Percentiles rank a stretch among this genome's conserved stretches.
phyloP scores from a whole-genome alignment of 2,888 invertebrate species.

The Trichogramma evanescens region DNA sequence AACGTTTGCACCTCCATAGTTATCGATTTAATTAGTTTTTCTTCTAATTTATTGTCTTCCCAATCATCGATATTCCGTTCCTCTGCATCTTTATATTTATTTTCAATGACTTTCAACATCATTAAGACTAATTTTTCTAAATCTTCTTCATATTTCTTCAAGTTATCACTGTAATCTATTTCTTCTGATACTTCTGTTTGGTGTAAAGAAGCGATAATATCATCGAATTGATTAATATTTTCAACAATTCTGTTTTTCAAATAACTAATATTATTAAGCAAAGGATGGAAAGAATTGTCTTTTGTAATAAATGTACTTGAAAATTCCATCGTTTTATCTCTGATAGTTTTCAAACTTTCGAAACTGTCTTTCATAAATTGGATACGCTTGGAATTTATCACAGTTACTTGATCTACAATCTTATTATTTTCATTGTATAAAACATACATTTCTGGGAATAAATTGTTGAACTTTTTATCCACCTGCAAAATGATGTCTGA shows the following conservation, averaged over 20 bases:
- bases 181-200: background rate
- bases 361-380: constrained; percentile 28
- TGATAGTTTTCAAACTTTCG: constrained; percentile 23
- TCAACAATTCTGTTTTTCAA: constrained; percentile 27
- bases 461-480: constrained; percentile 23
- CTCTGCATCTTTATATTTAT: constrained; percentile 50
- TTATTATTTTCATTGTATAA: constrained; percentile 1
- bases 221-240: constrained; percentile 13
- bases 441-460: constrained; percentile 16
- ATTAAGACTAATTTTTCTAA: constrained; percentile 50
- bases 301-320: constrained; percentile 22
- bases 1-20: constrained; percentile 56
- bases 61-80: too few relatives aligned
- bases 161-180: background rate
- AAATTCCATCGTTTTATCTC: constrained; percentile 22
- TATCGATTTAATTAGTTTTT: constrained; percentile 59
- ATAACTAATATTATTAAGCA: constrained; percentile 30
- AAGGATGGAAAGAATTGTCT: constrained; percentile 32
- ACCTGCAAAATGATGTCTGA: constrained; percentile 25
- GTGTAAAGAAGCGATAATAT: background rate
- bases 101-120: constrained; percentile 55
- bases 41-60: constrained; percentile 53
- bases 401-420: constrained; percentile 11
- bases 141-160: constrained; percentile 17
- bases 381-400: constrained; percentile 31